These are phyloP conservation scores for Patagioenas fasciata DNA, from an alignment of 2,113 vertebrate genomes.

Conservation along the genomic window DNA sequence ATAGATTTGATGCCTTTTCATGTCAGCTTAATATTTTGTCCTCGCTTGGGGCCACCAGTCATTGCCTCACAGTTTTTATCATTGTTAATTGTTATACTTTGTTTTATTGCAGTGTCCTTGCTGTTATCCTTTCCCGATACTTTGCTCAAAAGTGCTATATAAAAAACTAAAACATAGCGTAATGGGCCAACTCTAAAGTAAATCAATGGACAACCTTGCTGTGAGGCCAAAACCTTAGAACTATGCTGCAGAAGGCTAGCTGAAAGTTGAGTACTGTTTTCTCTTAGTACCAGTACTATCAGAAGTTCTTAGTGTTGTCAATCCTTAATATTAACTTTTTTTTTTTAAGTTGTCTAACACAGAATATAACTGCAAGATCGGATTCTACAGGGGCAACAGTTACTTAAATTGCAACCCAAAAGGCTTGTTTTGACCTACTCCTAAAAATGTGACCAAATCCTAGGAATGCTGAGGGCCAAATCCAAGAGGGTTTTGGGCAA, in stretches of 20 bases:
- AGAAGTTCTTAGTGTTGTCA: background rate
- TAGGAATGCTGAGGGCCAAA: background rate
- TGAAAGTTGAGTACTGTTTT: background rate
- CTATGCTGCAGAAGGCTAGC: background rate
- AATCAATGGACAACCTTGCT: background rate
- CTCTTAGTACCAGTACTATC: background rate
- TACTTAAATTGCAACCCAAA: background rate
- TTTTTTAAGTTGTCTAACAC: background rate
- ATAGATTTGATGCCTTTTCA: background rate
- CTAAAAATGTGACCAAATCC: background rate
- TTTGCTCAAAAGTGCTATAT: background rate
- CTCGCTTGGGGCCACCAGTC: background rate
- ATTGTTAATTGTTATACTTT: background rate
- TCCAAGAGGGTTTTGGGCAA: background rate
- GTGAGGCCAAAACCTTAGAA: background rate
- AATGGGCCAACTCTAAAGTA: background rate
- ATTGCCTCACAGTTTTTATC: background rate
- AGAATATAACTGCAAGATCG: background rate
- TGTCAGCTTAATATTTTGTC: background rate
- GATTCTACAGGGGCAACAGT: background rate
- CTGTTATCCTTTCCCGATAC: conserved; percentile 9
- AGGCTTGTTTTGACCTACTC: background rate
- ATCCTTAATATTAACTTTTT: background rate
- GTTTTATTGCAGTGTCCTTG: conserved; percentile 31
- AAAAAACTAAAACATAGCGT: conserved; percentile 14